A percentile compares a stretch with the other conserved stretches of the same genome.
phyloP scores from a whole-genome alignment of 2,888 invertebrate species.

The Cepaea hortensis region DNA sequence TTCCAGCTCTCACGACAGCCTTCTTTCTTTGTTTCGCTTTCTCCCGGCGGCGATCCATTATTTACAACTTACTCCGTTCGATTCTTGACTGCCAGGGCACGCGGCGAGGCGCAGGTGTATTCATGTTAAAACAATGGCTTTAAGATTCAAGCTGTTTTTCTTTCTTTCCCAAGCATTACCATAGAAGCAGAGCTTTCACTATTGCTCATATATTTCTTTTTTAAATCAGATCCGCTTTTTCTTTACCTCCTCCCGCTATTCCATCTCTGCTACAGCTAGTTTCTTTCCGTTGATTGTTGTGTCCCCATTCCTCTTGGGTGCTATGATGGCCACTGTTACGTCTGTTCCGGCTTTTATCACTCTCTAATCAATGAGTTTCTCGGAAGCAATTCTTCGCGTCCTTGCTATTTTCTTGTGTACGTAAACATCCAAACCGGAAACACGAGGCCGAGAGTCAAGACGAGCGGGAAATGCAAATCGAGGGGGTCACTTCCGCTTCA shows the following conservation, averaged over 20 bases:
- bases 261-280: background rate
- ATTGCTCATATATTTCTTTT: background rate
- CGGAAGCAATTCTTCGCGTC: background rate
- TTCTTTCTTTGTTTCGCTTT: background rate
- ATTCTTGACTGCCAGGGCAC: background rate
- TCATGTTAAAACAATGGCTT: background rate
- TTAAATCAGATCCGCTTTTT: background rate
- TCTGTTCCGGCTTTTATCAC: conserved; percentile 2
- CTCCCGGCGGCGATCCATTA: background rate
- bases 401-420: conserved; percentile 31
- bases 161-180: background rate
- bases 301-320: conserved; percentile 12
- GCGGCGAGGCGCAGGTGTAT: background rate
- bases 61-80: background rate
- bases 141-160: background rate
- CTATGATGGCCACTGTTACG: conserved; percentile 15
- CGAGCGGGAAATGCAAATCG: conserved; percentile 45
- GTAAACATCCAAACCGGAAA: conserved; percentile 38
- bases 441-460: conserved; percentile 36
- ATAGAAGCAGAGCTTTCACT: conserved; percentile 10
- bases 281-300: conserved; percentile 5
- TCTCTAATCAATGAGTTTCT: conserved; percentile 17
- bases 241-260: background rate
- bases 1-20: background rate
- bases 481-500: conserved; percentile 39